A percentile compares a stretch with the other conserved stretches of the same genome.
Evolutionary conservation across 2,113 vertebrate species (phyloP).

Genomic region (Chaetodon trifascialis): DNA sequence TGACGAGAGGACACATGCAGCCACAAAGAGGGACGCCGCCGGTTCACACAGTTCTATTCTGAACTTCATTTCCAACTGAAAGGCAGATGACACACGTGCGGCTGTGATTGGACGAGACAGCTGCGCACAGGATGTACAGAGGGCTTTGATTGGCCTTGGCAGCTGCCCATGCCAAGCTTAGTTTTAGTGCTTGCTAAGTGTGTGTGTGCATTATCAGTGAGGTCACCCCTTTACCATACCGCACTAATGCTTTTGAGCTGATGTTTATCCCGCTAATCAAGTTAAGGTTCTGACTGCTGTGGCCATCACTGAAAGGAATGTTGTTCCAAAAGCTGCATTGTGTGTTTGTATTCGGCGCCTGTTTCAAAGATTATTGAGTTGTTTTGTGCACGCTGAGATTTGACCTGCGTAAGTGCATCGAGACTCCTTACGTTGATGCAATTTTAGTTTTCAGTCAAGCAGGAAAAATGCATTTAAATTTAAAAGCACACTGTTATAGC

Average conservation of each 20-base stretch:
- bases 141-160: constrained; percentile 83
- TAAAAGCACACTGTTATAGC: background rate
- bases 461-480: constrained; percentile 27
- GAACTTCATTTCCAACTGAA: constrained; percentile 72
- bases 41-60: constrained; percentile 63
- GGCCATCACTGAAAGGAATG: constrained; percentile 55
- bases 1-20: constrained; percentile 32
- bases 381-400: constrained; percentile 27
- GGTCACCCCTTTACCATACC: constrained; percentile 74
- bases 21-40: constrained; percentile 36
- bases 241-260: constrained; percentile 78
- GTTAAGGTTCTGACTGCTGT: constrained; percentile 67
- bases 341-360: constrained; percentile 34
- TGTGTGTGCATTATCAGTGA: constrained; percentile 78
- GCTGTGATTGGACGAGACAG: constrained; percentile 79
- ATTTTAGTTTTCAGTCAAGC: constrained; percentile 16
- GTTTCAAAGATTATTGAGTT: constrained; percentile 57
- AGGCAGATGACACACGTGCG: constrained; percentile 81
- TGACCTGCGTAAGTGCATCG: constrained; percentile 32
- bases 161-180: constrained; percentile 77
- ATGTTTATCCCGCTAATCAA: constrained; percentile 81
- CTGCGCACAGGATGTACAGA: constrained; percentile 79
- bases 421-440: constrained; percentile 37
- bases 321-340: constrained; percentile 48
- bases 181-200: constrained; percentile 80